Conservation (phyloP, 2,888 invertebrate genomes). For the Apamea crenata region DNA sequence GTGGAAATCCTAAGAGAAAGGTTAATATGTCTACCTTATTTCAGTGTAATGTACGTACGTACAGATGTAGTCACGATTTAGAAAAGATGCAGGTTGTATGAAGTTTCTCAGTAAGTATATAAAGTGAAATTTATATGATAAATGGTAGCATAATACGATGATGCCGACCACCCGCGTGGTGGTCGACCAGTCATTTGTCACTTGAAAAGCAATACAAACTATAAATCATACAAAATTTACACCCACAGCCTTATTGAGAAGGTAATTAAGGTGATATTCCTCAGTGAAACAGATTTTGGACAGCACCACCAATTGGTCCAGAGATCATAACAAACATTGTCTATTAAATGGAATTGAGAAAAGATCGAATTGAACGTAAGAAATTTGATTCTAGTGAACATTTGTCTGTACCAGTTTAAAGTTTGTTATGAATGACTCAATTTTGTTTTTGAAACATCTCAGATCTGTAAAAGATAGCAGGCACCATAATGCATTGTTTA, state of each 20-base stretch:
- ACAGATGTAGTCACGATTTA: constrained; percentile 75
- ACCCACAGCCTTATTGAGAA: constrained; percentile 30
- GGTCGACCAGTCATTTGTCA: constrained; percentile 80
- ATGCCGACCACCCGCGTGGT: constrained; percentile 81
- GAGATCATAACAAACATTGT: constrained; percentile 60
- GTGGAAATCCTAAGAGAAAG: constrained; percentile 79
- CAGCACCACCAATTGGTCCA: constrained; percentile 18
- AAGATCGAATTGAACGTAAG: constrained; percentile 50
- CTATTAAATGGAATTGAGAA: constrained; percentile 57
- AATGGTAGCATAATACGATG: constrained; percentile 75
- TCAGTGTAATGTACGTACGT: constrained; percentile 47
- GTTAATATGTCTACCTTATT: constrained; percentile 75
- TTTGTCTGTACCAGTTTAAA: constrained; percentile 28
- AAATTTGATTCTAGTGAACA: constrained; percentile 56
- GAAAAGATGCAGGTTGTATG: constrained; percentile 69
- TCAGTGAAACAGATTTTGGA: background rate
- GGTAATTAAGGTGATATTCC: constrained; percentile 43
- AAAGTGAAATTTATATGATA: constrained; percentile 85
- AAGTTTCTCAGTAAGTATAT: constrained; percentile 66
- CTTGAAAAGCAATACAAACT: constrained; percentile 66
- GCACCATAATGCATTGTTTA: too few relatives aligned
- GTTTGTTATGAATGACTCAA: constrained; percentile 17
- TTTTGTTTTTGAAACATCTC: constrained; percentile 8
- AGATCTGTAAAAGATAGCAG: background rate
- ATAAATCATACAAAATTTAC: background rate